Evolutionary conservation across 2,797 vertebrate genomes (phyloP), one percentile per base, ranked within the genome.

Genomic region (Epinephelus awoara): DNA sequence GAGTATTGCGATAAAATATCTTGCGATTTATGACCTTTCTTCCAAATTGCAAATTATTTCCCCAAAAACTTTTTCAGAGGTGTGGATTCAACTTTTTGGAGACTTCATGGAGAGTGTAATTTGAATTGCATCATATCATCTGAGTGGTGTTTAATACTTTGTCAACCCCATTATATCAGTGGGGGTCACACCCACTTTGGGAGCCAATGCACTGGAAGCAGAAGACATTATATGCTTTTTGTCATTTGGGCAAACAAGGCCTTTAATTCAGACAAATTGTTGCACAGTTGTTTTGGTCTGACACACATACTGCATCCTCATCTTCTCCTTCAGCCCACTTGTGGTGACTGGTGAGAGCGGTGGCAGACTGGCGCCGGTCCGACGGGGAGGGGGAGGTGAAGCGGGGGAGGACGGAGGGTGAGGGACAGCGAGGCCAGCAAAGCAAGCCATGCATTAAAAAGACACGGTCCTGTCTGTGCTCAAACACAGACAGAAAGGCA

Each of bases 381-480:
- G 27, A 13, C 29, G 5, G 6, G 25, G 59, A 3, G 10, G 21
- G 11, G 21, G 49, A 27, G 38, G 23, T 3, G 23, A 40, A 6
- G 42, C 14, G 56, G 46, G 15, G 46, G 46, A 6, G 5, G 44
- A 15, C 44, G 5, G 44, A 25, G 29, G 17, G 21, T 9, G n/a
- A 23, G 19, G 54, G 59, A 49, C 13, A 15, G 5, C 1, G 17
- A 44, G 51, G 52, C 21, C 57, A 51, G 27, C 42, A 38, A 70
- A 67, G 38, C 59, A 29, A 72, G 62, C 27, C 51, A 38, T 63
- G 67, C 70, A 64, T 76, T 79, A 80, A 83, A 89, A 86, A 87
- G 78, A 85, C 82, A 75, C 4, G 13, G 58, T 38, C 67, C 57
- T 23, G 15, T 56, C 59, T 72, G 40, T 34, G 55, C 54, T 74